phyloP scores from a whole-genome alignment of 1,140 invertebrate genomes.

The Euglossa dilemma region DNA sequence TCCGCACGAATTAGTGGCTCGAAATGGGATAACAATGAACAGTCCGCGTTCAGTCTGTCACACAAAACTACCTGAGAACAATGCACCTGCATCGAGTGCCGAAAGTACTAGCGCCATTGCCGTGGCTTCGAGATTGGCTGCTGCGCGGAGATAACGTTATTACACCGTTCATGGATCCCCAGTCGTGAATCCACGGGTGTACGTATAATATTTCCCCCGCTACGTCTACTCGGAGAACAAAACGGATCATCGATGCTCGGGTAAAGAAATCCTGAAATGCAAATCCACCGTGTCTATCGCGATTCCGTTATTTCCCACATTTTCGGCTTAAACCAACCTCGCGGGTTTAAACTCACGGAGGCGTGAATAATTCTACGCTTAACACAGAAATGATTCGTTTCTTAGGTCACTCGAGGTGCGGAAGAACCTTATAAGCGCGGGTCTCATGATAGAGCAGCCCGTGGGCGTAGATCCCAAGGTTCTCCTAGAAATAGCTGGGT shows the following conservation, averaged over 20 bases:
- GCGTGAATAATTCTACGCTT: background rate
- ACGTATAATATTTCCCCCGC: slow-evolving; percentile 1
- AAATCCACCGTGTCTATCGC: background rate
- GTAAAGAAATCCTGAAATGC: slow-evolving; percentile 7
- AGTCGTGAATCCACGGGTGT: slow-evolving; percentile 8
- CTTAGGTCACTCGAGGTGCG: no score
- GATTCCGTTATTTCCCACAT: background rate
- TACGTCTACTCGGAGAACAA: background rate
- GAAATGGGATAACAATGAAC: slow-evolving; percentile 12
- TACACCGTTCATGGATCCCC: slow-evolving; percentile 35
- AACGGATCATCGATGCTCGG: slow-evolving; percentile 16
- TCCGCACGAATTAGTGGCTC: slow-evolving; percentile 18
- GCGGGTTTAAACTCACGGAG: no score
- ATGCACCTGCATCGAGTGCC: slow-evolving; percentile 32
- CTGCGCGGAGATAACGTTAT: slow-evolving; percentile 48
- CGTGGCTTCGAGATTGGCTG: slow-evolving; percentile 36
- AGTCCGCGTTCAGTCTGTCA: slow-evolving; percentile 16
- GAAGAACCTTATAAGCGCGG: no score
- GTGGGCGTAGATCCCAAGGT: no score
- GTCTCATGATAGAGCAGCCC: no score
- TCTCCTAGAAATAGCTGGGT: no score
- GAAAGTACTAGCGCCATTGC: slow-evolving; percentile 7
- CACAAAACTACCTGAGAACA: slow-evolving; percentile 51
- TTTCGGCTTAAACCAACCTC: no score
- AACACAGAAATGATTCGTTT: background rate